Percentiles rank a stretch among this genome's conserved stretches.
Conservation (phyloP, 2,113 vertebrate species). For the Eubucco bourcierii region DNA sequence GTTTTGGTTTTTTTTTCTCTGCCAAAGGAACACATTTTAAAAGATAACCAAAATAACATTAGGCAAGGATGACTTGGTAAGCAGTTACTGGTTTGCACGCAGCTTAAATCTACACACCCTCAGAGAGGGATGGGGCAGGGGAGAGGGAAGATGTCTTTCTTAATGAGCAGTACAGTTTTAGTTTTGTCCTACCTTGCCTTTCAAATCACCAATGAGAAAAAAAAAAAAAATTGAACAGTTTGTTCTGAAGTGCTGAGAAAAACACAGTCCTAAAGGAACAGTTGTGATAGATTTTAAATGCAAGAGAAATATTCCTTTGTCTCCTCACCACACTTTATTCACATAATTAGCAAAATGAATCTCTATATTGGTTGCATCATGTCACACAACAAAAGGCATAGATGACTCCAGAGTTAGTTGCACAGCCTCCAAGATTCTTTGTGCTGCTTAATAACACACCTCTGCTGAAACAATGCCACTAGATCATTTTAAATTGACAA, state of each 20-base stretch:
- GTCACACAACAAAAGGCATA: conserved; percentile 46
- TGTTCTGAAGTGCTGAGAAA: conserved; percentile 34
- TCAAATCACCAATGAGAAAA: conserved; percentile 45
- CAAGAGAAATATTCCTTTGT: conserved; percentile 48
- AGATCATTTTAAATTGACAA: conserved; percentile 21
- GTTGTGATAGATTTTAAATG: conserved; percentile 35
- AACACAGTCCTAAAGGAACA: not conserved
- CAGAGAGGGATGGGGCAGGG: accelerated
- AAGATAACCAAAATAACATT: not conserved
- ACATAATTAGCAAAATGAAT: conserved; percentile 60
- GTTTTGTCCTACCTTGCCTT: not conserved
- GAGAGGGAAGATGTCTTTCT: not conserved
- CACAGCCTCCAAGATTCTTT: not conserved
- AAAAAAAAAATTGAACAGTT: not conserved
- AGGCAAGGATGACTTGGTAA: not conserved
- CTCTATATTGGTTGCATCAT: conserved; percentile 7
- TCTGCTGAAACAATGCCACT: not conserved
- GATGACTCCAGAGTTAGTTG: not conserved
- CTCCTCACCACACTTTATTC: conserved; percentile 37
- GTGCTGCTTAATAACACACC: conserved; percentile 33
- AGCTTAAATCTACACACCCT: not conserved
- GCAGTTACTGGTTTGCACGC: not conserved
- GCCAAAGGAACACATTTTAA: not conserved
- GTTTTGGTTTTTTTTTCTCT: not conserved
- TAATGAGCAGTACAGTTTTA: not conserved